phyloP scores from a whole-genome alignment of 2,113 vertebrate genomes.

The Actenoides lindsayi region DNA sequence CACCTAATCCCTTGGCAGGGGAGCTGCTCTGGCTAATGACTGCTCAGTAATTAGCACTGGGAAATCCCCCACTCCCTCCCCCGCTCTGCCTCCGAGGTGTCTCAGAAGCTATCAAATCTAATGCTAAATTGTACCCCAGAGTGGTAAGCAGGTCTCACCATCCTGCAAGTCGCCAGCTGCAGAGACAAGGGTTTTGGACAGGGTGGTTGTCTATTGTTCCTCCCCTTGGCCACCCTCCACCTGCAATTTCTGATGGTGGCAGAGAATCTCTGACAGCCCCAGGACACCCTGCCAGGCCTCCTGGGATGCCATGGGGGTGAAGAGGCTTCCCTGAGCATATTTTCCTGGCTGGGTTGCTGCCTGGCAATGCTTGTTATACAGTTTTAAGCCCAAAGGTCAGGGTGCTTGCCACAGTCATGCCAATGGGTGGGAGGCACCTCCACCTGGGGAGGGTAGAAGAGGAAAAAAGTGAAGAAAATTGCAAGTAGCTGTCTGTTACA shows the following conservation, averaged over 20 bases:
- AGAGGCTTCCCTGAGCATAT: not conserved
- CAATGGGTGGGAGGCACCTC: not conserved
- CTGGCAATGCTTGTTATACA: not conserved
- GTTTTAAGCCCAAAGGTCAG: not conserved
- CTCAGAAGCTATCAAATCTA: not conserved
- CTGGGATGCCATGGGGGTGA: rapidly evolving
- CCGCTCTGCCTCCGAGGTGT: not conserved
- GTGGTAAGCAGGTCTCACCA: not conserved
- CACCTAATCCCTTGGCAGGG: slow-evolving; percentile 19
- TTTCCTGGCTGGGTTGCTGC: not conserved
- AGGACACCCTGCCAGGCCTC: not conserved
- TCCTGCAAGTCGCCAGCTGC: not conserved
- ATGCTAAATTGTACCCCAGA: not conserved
- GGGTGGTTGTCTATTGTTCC: not conserved
- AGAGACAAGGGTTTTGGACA: not conserved
- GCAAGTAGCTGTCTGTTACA: not conserved
- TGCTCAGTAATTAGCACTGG: not conserved
- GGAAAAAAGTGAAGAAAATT: not conserved
- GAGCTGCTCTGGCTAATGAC: not conserved
- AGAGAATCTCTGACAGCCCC: not conserved
- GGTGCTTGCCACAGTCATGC: not conserved
- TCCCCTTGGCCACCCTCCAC: not conserved
- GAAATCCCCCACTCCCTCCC: not conserved
- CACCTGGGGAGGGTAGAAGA: not conserved
- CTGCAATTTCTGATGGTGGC: rapidly evolving